Evolutionary conservation across 2,888 invertebrate genomes (phyloP).

Genomic region (Zele albiditarsus): DNA sequence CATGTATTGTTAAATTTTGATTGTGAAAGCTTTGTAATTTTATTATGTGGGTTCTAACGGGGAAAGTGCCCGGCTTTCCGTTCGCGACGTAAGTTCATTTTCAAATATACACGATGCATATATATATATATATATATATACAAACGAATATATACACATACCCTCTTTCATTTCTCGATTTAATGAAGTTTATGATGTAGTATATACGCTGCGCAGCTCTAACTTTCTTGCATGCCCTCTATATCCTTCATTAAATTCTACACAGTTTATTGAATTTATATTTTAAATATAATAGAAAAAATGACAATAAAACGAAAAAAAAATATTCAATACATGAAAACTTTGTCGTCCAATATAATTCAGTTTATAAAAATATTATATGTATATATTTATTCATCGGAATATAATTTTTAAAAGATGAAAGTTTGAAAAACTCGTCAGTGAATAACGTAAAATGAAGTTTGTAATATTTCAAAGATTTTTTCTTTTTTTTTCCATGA

Average conservation of each 20-base stretch:
- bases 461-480: not conserved
- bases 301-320: not conserved
- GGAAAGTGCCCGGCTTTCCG: not conserved
- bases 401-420: not conserved
- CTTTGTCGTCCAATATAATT: not conserved
- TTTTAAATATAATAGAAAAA: not conserved
- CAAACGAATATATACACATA: not conserved
- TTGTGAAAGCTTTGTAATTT: constrained; percentile 26
- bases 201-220: not conserved
- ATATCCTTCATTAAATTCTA: too few relatives aligned
- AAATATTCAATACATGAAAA: not conserved
- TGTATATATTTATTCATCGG: not conserved
- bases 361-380: not conserved
- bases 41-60: not conserved
- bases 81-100: constrained; percentile 1
- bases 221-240: not conserved
- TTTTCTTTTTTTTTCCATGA: not conserved
- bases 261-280: too few relatives aligned
- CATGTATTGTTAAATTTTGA: constrained; percentile 27
- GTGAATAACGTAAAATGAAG: constrained; percentile 3
- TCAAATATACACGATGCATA: not conserved
- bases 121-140: not conserved
- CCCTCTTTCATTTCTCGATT: not conserved
- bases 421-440: not conserved
- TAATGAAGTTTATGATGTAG: not conserved